Base-by-base conservation (phyloP, 1,140 invertebrate species). In the Gonatopus flavifemur region DNA sequence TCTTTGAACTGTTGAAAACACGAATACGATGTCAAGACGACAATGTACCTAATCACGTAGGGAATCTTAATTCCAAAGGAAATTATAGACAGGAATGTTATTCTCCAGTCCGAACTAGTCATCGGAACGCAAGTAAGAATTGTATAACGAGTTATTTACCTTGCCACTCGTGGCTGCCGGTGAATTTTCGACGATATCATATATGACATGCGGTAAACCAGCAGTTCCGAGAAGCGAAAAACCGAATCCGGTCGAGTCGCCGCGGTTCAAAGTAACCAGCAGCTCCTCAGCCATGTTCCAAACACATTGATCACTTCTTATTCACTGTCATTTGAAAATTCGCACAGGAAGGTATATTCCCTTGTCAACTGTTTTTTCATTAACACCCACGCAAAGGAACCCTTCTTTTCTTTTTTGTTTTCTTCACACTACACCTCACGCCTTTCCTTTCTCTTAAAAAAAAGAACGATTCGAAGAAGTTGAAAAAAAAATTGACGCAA, bases 101-200 rank as follows among this genome's bases (percentile, higher is more conserved):
- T n/a, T n/a, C n/a, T n/a, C n/a, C n/a, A n/a, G n/a, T n/a, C n/a
- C n/a, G n/a, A n/a, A n/a, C n/a, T n/a, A n/a, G n/a, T n/a, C n/a
- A n/a, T n/a, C n/a, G n/a, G n/a, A n/a, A n/a, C n/a, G n/a, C n/a
- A n/a, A n/a, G n/a, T n/a, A n/a, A n/a, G n/a, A n/a, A n/a, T n/a
- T n/a, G 12, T 18, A 9, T 3, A 10, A 16, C 13, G 13, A 16
- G 1, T 10, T 6, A 21, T 84, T 87, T 84, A 93, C 91, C 88
- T 91, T 85, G 73, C 89, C 89, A 75, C 89, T 89, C 70, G 89
- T 86, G 60, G 90, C 90, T 51, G 91, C 91, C 67, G 91, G 91
- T 59, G 91, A 94, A 79, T 93, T 90, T 78, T 93, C 90, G 66
- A 91, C 83, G 69, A 94, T 92, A 79, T 93, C 88, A 80, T 93